A percentile compares a stretch with the other conserved stretches of the same genome.
phyloP scores from a whole-genome alignment of 2,797 vertebrate genomes.

The Pseudotriccus pelzelni region DNA sequence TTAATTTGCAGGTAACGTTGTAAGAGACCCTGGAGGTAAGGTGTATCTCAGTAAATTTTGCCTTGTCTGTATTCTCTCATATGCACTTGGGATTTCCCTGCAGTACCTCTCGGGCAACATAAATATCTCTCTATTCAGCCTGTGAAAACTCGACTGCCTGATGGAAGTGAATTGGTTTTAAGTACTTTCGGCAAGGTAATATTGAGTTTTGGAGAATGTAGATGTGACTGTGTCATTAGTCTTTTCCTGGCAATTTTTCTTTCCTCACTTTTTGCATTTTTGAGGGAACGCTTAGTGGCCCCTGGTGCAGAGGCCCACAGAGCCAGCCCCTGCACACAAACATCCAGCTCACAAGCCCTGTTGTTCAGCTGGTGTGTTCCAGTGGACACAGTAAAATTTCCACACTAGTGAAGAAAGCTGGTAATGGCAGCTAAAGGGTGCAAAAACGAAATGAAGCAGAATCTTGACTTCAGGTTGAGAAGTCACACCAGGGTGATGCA shows the following conservation, averaged over 20 bases:
- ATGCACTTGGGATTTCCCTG: neutral
- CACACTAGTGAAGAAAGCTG: neutral
- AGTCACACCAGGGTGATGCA: neutral
- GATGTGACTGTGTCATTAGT: neutral
- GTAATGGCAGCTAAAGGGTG: neutral
- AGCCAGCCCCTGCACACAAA: neutral
- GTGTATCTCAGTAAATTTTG: neutral
- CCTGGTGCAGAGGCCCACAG: neutral
- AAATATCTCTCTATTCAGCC: neutral
- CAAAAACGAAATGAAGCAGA: neutral
- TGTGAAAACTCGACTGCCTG: neutral
- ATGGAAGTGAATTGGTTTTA: neutral
- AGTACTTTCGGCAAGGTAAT: neutral
- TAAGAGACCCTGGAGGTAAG: neutral
- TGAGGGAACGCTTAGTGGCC: accelerated
- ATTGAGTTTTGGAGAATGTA: neutral
- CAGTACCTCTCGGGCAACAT: neutral
- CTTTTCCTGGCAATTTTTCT: neutral
- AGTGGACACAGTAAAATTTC: neutral
- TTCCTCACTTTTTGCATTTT: neutral
- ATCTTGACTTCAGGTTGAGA: neutral
- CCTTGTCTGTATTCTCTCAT: neutral
- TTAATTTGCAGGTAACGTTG: neutral
- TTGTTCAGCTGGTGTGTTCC: neutral
- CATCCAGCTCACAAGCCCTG: neutral